Conservation (phyloP, 2,888 invertebrate genomes). For the Pycnomerus fuliginosus region DNA sequence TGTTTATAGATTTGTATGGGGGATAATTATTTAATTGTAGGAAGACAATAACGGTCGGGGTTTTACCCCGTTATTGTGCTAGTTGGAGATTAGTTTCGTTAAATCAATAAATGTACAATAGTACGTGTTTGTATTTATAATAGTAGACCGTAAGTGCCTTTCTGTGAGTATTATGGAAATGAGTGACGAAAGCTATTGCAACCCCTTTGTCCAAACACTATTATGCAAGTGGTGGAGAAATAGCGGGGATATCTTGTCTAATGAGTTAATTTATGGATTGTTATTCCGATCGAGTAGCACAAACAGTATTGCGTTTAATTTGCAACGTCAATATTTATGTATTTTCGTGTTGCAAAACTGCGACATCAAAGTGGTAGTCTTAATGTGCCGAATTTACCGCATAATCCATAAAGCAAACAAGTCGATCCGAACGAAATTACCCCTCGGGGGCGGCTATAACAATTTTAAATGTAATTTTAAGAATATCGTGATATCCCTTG, state of each 20-base stretch:
- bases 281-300: conserved; percentile 47
- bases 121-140: conserved; percentile 46
- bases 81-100: conserved; percentile 34
- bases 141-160: conserved; percentile 45
- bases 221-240: conserved; percentile 44
- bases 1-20: no score
- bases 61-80: conserved; percentile 17
- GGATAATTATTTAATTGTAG: no score
- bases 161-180: conserved; percentile 49
- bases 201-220: conserved; percentile 51
- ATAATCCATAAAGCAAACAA: conserved; percentile 49
- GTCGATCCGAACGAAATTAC: conserved; percentile 34
- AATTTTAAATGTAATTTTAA: conserved; percentile 50
- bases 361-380: conserved; percentile 42
- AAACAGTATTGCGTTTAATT: conserved; percentile 48
- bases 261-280: conserved; percentile 54
- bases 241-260: conserved; percentile 46
- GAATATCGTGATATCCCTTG: conserved; percentile 45
- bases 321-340: conserved; percentile 51
- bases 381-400: conserved; percentile 41
- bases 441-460: conserved; percentile 38
- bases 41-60: no score
- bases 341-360: conserved; percentile 32
- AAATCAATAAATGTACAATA: conserved; percentile 38
- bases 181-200: conserved; percentile 44